phyloP scores from a whole-genome alignment of 2,113 vertebrate genomes.

The Nerophis ophidion region DNA sequence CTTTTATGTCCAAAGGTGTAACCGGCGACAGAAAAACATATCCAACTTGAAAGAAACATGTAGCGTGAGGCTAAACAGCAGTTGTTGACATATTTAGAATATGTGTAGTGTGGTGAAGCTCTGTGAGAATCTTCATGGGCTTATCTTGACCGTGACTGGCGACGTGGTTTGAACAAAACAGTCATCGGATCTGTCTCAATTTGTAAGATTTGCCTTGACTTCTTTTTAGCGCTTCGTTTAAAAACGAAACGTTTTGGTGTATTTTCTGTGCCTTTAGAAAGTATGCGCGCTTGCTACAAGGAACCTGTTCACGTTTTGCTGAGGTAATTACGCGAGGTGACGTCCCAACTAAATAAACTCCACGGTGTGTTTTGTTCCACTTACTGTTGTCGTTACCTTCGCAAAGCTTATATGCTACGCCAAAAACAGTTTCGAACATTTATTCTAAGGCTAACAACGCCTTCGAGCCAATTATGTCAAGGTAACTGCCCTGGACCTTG shows the following conservation, averaged over 20 bases:
- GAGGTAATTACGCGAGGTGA: not conserved
- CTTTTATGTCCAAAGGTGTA: conserved; percentile 21
- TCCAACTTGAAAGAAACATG: not conserved
- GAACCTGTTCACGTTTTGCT: no score
- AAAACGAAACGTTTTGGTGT: not conserved
- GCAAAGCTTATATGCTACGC: not conserved
- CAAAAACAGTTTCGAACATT: not conserved
- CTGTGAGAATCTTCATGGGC: not conserved
- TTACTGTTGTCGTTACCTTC: not conserved
- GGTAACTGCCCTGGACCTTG: not conserved
- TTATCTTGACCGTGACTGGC: not conserved
- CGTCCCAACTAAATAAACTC: not conserved
- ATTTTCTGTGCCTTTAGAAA: not conserved
- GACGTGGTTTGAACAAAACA: not conserved
- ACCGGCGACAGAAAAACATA: not conserved
- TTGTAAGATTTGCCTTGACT: conserved; percentile 34
- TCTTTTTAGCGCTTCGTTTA: not conserved
- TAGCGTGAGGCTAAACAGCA: conserved; percentile 11
- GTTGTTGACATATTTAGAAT: conserved; percentile 47
- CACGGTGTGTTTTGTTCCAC: not conserved
- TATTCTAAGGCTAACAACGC: not conserved
- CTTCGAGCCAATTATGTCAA: not conserved
- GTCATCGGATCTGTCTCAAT: conserved; percentile 15
- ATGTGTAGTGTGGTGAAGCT: not conserved
- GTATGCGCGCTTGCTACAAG: not conserved